Evolutionary conservation across 2,113 vertebrate species (phyloP), one percentile per base, ranked within the genome.

Genomic region (Irena cyanogastra): DNA sequence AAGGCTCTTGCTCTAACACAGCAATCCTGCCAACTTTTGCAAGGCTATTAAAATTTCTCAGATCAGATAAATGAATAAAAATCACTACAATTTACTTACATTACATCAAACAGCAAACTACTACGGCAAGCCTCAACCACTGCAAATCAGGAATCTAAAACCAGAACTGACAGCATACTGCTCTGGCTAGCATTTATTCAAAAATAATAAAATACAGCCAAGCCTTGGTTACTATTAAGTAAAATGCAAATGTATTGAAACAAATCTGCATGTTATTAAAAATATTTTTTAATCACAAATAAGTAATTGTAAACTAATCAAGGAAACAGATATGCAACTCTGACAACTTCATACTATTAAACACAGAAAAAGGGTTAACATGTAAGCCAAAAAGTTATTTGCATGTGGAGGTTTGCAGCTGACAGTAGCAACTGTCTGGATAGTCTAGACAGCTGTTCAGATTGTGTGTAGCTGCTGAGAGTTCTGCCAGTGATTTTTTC

Each of bases 381-480:
- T 89, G 71, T 63, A 91, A 94, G 93, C 65, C 87, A 88, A 93
- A 89, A 94, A 97, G 96, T 87, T 98, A 97, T 97, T 95, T 97
- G 97, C 95, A 93, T 96, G 97, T 91, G 90, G 97, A 79, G 78
- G 92, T 90, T 96, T 97, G 93, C 98, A 98, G 98, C 98, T 98
- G 98, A 98, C 97, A 97, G 96, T 87, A 96, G 97, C 98, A 98
- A 98, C 97, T 98, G 98, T 96, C 97, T 96, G 79, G 81, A 89
- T 93, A 74, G 97, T 97, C 98, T 95, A 94, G 97, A 98, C 98
- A 98, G 98, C 98, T 98, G 98, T 97, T 98, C 97, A 89, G 90
- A 97, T 90, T 94, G 81, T 90, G 94, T 70, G 76, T 75, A 90
- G 93, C 66, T 88, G 94, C 93, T 97, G 94, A 90, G 91, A 96